Evolutionary conservation across 2,797 vertebrate genomes (phyloP).

Genomic region (Semaprochilodus insignis): DNA sequence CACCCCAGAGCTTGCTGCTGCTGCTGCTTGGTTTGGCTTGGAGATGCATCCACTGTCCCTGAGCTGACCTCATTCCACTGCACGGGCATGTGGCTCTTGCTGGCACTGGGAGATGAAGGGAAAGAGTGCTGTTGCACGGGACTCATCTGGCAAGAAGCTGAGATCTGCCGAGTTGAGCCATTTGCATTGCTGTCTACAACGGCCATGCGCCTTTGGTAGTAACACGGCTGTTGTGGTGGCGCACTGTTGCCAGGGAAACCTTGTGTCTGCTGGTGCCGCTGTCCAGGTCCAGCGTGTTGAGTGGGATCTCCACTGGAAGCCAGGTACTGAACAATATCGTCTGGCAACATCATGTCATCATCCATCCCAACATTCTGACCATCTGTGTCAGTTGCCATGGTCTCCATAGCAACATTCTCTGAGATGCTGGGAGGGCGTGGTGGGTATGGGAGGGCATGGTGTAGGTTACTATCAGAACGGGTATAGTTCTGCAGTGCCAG

Average conservation of each 20-base stretch:
- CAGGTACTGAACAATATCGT: slow-evolving; percentile 84
- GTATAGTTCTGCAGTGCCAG: slow-evolving; percentile 67
- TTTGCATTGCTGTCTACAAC: slow-evolving; percentile 57
- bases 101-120: slow-evolving; percentile 31
- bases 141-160: slow-evolving; percentile 68
- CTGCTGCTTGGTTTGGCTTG: slow-evolving; percentile 68
- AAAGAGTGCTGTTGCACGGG: slow-evolving; percentile 60
- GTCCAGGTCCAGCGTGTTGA: slow-evolving; percentile 54
- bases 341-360: slow-evolving; percentile 80
- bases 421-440: slow-evolving; percentile 84
- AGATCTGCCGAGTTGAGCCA: slow-evolving; percentile 58
- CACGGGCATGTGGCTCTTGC: slow-evolving; percentile 76
- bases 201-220: slow-evolving; percentile 71
- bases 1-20: slow-evolving; percentile 57
- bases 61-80: slow-evolving; percentile 87
- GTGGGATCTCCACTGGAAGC: slow-evolving; percentile 63
- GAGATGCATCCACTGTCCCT: slow-evolving; percentile 73
- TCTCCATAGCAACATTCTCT: slow-evolving; percentile 82
- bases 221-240: slow-evolving; percentile 48
- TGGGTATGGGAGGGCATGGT: slow-evolving; percentile 65
- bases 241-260: slow-evolving; percentile 67
- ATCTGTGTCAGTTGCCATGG: slow-evolving; percentile 63
- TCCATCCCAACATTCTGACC: slow-evolving; percentile 59
- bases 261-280: slow-evolving; percentile 64
- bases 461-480: slow-evolving; percentile 63